Conservation (phyloP, 2,888 invertebrate species). For the Leptarthrus brevirostris region DNA sequence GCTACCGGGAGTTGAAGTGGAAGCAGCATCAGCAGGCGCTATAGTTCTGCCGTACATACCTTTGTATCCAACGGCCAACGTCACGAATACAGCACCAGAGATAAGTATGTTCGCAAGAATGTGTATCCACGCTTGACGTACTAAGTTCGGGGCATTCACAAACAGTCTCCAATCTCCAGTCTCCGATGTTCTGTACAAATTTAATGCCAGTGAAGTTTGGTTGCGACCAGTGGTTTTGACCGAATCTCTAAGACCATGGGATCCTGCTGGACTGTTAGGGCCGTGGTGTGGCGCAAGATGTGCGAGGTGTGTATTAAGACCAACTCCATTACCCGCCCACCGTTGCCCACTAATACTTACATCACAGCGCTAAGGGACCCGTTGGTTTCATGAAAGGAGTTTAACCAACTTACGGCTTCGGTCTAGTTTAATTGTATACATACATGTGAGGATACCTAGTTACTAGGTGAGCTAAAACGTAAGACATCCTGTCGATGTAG, state of each 20-base stretch:
- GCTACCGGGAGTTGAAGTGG: conserved; percentile 45
- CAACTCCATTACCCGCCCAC: conserved; percentile 12
- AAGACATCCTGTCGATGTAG: conserved; percentile 31
- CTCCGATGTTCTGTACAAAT: conserved; percentile 50
- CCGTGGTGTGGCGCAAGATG: conserved; percentile 49
- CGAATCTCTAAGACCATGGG: conserved; percentile 51
- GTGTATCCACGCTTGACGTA: conserved; percentile 45
- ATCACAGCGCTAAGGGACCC: conserved; percentile 48
- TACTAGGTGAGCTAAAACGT: conserved; percentile 8
- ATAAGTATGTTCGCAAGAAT: conserved; percentile 51
- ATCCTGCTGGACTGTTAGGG: conserved; percentile 33
- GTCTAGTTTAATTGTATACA: conserved; percentile 52
- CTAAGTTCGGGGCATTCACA: conserved; percentile 45
- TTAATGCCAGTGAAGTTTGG: conserved; percentile 55
- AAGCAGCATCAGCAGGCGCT: conserved; percentile 45
- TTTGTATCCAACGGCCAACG: conserved; percentile 48
- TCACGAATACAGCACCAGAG: conserved; percentile 49
- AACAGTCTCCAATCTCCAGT: conserved; percentile 38
- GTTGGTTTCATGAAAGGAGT: conserved; percentile 52
- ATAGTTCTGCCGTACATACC: conserved; percentile 49
- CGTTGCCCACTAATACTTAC: conserved; percentile 28
- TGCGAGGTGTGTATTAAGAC: conserved; percentile 52
- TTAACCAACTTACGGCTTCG: conserved; percentile 52
- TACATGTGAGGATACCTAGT: conserved; percentile 29
- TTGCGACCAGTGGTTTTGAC: conserved; percentile 54